These are phyloP conservation scores for Meteorus colon DNA, from an alignment of 2,888 invertebrate genomes.

Conservation along the genomic window DNA sequence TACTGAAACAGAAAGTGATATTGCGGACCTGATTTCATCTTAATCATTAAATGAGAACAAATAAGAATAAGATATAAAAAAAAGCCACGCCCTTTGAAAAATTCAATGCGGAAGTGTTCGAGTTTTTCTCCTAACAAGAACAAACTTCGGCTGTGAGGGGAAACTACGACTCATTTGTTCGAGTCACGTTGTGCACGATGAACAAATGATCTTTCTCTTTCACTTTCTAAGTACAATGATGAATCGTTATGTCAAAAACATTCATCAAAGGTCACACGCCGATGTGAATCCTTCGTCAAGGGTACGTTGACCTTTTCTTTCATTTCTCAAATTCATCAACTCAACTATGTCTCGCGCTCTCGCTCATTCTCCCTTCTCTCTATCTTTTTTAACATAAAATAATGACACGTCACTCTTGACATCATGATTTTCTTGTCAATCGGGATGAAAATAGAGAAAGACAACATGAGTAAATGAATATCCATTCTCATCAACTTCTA, in stretches of 20 bases:
- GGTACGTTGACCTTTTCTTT: background rate
- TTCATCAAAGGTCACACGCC: background rate
- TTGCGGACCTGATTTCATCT: constrained; percentile 49
- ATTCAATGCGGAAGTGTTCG: background rate
- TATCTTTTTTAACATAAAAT: background rate
- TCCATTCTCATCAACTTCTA: background rate
- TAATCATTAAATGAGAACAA: background rate
- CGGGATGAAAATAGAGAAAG: background rate
- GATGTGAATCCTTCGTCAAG: constrained; percentile 3
- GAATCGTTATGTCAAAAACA: background rate
- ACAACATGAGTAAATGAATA: background rate
- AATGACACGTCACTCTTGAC: background rate
- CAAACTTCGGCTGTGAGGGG: background rate
- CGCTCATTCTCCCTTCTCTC: background rate
- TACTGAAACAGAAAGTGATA: background rate
- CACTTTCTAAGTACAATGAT: background rate
- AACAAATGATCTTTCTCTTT: background rate
- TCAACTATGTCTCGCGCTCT: constrained; percentile 2
- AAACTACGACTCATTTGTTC: background rate
- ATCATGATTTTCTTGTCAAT: background rate
- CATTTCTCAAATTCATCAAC: background rate
- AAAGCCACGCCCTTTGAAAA: constrained; percentile 19
- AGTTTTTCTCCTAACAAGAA: background rate
- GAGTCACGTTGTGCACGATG: background rate
- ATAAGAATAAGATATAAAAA: constrained; percentile 9